Evolutionary conservation across 1,140 invertebrate genomes (phyloP).

Genomic region (Aethina tumida): DNA sequence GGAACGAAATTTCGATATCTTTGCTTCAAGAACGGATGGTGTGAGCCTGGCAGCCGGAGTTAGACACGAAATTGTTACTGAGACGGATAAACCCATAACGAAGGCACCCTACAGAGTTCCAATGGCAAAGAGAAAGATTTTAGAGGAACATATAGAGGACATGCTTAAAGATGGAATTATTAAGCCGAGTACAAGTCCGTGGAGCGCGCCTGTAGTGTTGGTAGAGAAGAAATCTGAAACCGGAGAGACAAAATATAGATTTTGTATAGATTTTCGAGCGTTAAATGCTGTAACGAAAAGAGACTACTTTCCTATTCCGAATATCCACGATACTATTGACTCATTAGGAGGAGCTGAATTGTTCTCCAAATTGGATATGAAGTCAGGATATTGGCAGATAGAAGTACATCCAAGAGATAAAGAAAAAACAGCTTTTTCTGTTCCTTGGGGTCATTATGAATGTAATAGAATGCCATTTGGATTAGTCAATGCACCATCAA

Average conservation of each 20-base stretch:
- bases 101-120: conserved; percentile 13
- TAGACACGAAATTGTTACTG: too few relatives aligned
- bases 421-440: conserved; percentile 37
- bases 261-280: conserved; percentile 28
- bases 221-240: conserved; percentile 32
- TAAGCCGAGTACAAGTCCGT: conserved; percentile 27
- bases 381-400: conserved; percentile 39
- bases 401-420: conserved; percentile 28
- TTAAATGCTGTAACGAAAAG: conserved; percentile 30
- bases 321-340: conserved; percentile 37
- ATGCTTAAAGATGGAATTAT: conserved; percentile 28
- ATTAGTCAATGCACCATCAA: conserved; percentile 3
- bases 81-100: too few relatives aligned
- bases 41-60: too few relatives aligned
- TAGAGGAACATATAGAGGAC: conserved; percentile 18
- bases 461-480: conserved; percentile 39
- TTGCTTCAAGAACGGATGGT: too few relatives aligned
- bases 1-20: too few relatives aligned
- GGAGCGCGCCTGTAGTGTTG: conserved; percentile 36
- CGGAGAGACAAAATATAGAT: conserved; percentile 8
- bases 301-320: conserved; percentile 39
- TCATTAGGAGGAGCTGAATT: conserved; percentile 26
- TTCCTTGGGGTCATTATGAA: conserved; percentile 32
- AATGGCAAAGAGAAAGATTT: conserved; percentile 1
- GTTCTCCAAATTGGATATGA: conserved; percentile 36